Conservation (phyloP, 2,113 vertebrate genomes). For the Ivindomyrus marchei region DNA sequence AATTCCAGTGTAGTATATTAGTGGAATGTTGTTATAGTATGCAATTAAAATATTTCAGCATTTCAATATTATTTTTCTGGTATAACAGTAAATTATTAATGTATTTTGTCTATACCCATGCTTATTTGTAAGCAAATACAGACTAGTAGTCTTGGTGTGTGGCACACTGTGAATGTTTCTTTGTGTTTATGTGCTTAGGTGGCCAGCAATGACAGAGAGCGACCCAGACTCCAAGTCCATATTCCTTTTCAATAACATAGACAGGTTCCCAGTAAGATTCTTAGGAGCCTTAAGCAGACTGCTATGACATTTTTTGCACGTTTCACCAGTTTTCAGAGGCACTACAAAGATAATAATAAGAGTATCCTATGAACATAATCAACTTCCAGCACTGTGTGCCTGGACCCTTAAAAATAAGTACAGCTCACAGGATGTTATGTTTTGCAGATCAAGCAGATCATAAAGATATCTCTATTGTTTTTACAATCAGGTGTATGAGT, state of each 20-base stretch:
- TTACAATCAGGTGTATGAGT: neutral
- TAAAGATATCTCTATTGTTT: neutral
- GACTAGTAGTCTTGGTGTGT: slow-evolving; percentile 2
- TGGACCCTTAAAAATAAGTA: neutral
- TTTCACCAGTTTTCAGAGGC: neutral
- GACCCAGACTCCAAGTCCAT: slow-evolving; percentile 56
- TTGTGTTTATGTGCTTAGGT: slow-evolving; percentile 44
- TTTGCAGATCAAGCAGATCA: neutral
- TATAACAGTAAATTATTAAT: neutral
- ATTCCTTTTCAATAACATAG: slow-evolving; percentile 51
- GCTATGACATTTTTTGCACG: neutral
- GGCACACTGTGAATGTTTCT: neutral
- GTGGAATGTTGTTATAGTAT: neutral
- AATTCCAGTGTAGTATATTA: neutral
- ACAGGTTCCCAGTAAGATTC: slow-evolving; percentile 51
- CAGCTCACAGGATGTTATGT: neutral
- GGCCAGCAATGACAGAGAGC: slow-evolving; percentile 61
- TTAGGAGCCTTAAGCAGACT: neutral
- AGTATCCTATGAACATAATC: neutral
- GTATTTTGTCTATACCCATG: neutral
- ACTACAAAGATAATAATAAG: neutral
- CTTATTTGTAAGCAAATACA: neutral
- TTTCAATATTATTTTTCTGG: neutral
- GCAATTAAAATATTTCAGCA: neutral
- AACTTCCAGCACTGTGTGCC: neutral